Percentiles rank a stretch among this genome's conserved stretches.
Conservation (phyloP, 2,797 vertebrate genomes). For the Perodicticus potto region DNA sequence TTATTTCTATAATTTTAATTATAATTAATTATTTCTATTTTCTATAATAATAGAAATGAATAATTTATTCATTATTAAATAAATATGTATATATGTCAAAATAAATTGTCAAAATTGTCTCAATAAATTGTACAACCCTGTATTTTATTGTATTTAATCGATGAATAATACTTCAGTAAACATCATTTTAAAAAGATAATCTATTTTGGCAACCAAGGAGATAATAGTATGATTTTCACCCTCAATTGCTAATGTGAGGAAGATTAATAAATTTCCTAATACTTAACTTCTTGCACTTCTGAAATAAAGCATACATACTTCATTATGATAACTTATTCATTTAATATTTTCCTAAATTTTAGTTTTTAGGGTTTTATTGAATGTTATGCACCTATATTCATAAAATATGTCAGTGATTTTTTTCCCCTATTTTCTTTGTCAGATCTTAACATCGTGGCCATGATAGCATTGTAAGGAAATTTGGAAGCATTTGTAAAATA, state of each 20-base stretch:
- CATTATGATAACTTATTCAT: not conserved
- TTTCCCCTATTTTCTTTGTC: not conserved
- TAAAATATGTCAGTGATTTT: not conserved
- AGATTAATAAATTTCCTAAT: not conserved
- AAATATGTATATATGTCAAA: too few species aligned
- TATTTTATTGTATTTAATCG: not conserved
- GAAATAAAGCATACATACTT: not conserved
- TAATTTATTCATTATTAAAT: too few species aligned
- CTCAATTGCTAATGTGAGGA: not conserved
- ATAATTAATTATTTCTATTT: too few species aligned
- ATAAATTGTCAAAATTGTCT: not conserved
- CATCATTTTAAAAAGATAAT: not conserved
- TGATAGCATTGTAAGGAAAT: not conserved
- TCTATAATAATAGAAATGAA: too few species aligned
- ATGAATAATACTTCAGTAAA: not conserved
- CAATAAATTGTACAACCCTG: not conserved
- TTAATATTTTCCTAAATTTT: not conserved
- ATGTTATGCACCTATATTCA: not conserved
- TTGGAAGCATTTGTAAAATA: not conserved
- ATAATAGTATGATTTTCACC: not conserved
- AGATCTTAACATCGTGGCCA: not conserved
- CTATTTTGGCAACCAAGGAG: not conserved
- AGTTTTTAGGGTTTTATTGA: not conserved
- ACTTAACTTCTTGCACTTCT: conserved; percentile 13
- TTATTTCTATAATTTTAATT: too few species aligned